A percentile compares a stretch with the other conserved stretches of the same genome.
These are phyloP conservation scores for Sciurus carolinensis DNA, from an alignment of 2,797 vertebrate species.

Conservation along the genomic window DNA sequence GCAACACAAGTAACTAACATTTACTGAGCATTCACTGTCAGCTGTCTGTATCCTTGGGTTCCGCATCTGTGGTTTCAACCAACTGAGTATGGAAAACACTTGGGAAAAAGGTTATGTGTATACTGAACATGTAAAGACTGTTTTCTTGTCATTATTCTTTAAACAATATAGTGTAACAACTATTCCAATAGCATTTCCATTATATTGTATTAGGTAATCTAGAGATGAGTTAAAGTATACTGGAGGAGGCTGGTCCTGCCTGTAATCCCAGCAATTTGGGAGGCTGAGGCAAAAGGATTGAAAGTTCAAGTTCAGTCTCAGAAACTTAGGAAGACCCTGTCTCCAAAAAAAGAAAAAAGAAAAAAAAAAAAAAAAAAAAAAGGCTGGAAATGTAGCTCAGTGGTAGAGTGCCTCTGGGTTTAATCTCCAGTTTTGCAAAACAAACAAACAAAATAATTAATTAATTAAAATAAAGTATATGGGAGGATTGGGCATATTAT, in stretches of 20 bases:
- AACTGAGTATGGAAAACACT: neutral
- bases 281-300: too few species aligned
- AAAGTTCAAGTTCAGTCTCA: too few species aligned
- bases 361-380: neutral
- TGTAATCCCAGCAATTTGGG: too few species aligned
- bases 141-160: neutral
- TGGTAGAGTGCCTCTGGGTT: neutral
- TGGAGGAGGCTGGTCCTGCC: neutral
- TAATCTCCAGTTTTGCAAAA: neutral
- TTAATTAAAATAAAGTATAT: too few species aligned
- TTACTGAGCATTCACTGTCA: neutral
- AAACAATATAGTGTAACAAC: neutral
- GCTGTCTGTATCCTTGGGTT: neutral
- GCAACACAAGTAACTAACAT: rapidly evolving
- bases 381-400: neutral
- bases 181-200: neutral
- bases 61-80: neutral
- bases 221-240: neutral
- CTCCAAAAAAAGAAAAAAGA: neutral
- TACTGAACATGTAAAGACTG: neutral
- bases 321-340: too few species aligned
- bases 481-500: neutral
- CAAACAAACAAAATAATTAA: neutral
- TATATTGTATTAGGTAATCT: neutral
- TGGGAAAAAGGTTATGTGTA: neutral